A percentile compares a stretch with the other conserved stretches of the same genome.
Conservation (phyloP, 2,797 vertebrate species). For the Austrolebias charrua region DNA sequence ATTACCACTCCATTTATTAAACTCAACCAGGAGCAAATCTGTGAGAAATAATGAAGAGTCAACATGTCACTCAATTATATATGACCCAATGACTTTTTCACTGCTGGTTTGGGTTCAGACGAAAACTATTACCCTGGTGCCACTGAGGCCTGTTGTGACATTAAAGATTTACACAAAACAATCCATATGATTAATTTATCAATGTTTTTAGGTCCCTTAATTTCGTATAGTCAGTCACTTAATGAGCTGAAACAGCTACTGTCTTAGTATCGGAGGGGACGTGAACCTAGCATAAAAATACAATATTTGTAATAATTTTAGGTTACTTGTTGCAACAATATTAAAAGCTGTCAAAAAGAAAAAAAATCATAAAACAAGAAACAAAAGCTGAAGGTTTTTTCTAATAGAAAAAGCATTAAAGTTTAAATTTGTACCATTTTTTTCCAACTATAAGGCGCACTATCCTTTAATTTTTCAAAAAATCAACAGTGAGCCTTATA, state of each 20-base stretch:
- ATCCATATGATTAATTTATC: conserved; percentile 29
- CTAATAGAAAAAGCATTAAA: no score
- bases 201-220: conserved; percentile 18
- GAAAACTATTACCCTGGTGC: conserved; percentile 27
- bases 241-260: neutral
- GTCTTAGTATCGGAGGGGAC: no score
- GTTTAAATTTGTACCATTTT: no score
- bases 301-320: no score
- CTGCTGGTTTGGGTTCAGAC: conserved; percentile 22
- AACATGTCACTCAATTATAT: conserved; percentile 23
- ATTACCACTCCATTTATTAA: neutral
- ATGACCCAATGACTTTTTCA: conserved; percentile 33
- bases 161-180: conserved; percentile 38
- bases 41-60: conserved; percentile 29
- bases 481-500: no score
- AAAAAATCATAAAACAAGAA: no score
- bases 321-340: no score
- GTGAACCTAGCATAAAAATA: no score
- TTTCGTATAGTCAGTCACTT: neutral
- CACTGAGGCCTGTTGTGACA: conserved; percentile 23
- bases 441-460: no score
- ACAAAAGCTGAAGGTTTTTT: no score
- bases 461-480: no score
- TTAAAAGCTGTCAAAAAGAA: no score
- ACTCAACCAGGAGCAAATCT: conserved; percentile 3